Base-by-base conservation (phyloP, 2,113 vertebrate genomes). In the Pungitius pungitius region DNA sequence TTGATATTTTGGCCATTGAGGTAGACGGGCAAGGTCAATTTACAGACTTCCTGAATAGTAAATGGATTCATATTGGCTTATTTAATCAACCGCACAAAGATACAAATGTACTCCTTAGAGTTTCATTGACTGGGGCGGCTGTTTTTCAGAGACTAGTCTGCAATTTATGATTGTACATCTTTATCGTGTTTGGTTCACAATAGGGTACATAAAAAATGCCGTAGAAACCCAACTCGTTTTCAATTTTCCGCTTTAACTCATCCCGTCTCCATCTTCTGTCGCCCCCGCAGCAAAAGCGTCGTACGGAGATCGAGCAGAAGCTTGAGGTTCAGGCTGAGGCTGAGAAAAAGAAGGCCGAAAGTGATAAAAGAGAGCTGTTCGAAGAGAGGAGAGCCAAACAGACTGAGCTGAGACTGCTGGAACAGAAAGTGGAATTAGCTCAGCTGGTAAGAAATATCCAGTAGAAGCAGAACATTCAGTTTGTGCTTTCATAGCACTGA, bases 391-490 rank as follows among this genome's bases (percentile, higher is more conserved):
- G 97, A 87, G 95, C 97, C 90, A 99, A 99, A 90, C 98, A 99
- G 91, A 98, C 97, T 30, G 96, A 99, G 90, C 93, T 99, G 89
- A 95, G 95, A 67, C 95, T 99, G 60, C 92, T 99, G 83, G 98
- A 99, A 72, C 98, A 99, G 85, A 99, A 99, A 91, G 97, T 99
- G 87, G 98, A 99, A 91, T 95, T 99, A 81, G 98, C 97, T 75
- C 97, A 99, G 88, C 91, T 99, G 96, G 97, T 99, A 85, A 95
- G 95, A 65, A 24, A 18, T n/a, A 37, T 0, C 2, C 0, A 7
- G 52, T 35, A 20, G 15, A 26, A 64, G 42, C 37, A 6, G 13
- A 13, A 24, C 51, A 26, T 54, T 55, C 5, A 11, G 8, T 4
- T 67, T 26, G 35, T 26, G 55, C 20, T 40, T 30, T 27, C 2